phyloP scores from a whole-genome alignment of 2,113 vertebrate genomes.

The Amphiprion percula region DNA sequence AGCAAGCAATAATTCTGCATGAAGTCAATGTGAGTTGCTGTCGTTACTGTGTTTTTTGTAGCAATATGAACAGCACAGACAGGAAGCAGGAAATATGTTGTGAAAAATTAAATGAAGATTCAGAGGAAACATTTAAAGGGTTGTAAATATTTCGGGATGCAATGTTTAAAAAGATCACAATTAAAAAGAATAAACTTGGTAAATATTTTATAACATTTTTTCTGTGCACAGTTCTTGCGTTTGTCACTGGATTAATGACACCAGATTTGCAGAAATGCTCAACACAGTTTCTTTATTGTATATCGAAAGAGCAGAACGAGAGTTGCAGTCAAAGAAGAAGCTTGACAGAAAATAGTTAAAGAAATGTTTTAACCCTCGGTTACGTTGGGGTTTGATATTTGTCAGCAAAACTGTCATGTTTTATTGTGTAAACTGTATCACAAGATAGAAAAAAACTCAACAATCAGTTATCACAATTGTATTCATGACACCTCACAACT shows the following conservation, averaged over 20 bases:
- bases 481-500: constrained; percentile 8
- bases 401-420: background rate
- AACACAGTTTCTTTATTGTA: constrained; percentile 52
- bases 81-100: constrained; percentile 7
- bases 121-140: background rate
- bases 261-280: background rate
- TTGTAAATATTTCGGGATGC: constrained; percentile 64
- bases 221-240: constrained; percentile 14
- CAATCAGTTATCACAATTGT: constrained; percentile 20
- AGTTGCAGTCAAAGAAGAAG: constrained; percentile 10
- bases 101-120: constrained; percentile 31
- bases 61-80: constrained; percentile 10
- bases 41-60: constrained; percentile 21
- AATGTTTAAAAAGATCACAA: constrained; percentile 43
- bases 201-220: constrained; percentile 24
- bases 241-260: background rate
- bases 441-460: constrained; percentile 14
- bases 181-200: constrained; percentile 41
- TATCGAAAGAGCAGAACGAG: constrained; percentile 22
- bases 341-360: background rate
- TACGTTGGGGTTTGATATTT: background rate
- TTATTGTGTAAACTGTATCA: constrained; percentile 19
- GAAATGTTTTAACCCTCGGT: constrained; percentile 1
- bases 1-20: constrained; percentile 39
- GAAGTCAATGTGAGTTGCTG: constrained; percentile 36